These are phyloP conservation scores for Eilema sororculum DNA, from an alignment of 2,888 invertebrate species.

Conservation along the genomic window DNA sequence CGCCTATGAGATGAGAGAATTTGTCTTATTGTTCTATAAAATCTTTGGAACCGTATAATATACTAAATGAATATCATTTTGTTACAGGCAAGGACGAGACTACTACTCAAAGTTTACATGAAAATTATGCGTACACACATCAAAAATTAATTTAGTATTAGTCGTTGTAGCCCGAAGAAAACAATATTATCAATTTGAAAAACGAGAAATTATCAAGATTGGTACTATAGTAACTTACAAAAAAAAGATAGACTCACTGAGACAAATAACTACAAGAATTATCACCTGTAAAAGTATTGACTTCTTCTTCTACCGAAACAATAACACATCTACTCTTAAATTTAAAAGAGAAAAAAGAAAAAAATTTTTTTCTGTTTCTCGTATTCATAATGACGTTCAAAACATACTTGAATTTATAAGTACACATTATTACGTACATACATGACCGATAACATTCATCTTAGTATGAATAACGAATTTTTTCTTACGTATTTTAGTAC, in stretches of 20 bases:
- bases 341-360: too few species aligned
- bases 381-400: too few species aligned
- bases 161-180: not conserved
- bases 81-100: constrained; percentile 13
- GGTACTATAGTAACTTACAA: not conserved
- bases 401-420: too few species aligned
- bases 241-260: not conserved
- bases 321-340: too few species aligned
- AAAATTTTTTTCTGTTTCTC: too few species aligned
- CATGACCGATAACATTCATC: not conserved
- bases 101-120: not conserved
- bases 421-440: not conserved
- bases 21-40: not conserved
- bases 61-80: not conserved
- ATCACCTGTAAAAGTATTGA: too few species aligned
- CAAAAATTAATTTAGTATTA: constrained; percentile 22
- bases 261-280: not conserved
- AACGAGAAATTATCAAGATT: not conserved
- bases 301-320: not conserved
- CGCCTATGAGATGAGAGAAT: too few species aligned
- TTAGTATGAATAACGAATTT: not conserved
- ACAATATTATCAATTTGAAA: not conserved
- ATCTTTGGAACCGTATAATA: not conserved
- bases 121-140: constrained; percentile 1
- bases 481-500: not conserved